These are phyloP conservation scores for Dendropsophus ebraccatus DNA, from an alignment of 2,113 vertebrate genomes.

Conservation along the genomic window DNA sequence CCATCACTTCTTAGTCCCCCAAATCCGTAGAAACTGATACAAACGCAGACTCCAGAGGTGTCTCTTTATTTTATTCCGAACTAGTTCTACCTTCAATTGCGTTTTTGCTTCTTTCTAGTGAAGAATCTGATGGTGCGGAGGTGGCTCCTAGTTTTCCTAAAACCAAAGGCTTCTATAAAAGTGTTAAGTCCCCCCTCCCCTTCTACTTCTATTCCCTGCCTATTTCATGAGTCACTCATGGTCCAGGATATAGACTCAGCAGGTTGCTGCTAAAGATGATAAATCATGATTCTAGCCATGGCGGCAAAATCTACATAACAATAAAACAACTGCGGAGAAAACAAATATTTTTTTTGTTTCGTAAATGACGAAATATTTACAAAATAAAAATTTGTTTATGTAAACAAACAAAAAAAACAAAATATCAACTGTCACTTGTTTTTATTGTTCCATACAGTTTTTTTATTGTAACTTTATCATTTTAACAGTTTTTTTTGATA, in stretches of 20 bases:
- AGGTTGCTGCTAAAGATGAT: not conserved
- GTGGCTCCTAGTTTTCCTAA: not conserved
- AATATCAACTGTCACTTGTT: no score
- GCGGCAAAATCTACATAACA: no score
- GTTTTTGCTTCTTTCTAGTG: not conserved
- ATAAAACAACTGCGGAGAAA: not conserved
- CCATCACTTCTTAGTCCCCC: conserved; percentile 64
- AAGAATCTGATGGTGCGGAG: not conserved
- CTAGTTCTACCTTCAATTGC: not conserved
- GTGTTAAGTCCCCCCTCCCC: not conserved
- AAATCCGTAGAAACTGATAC: conserved; percentile 53
- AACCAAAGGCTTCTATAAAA: not conserved
- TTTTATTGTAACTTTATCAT: no score
- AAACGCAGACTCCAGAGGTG: not conserved
- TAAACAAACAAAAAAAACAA: no score
- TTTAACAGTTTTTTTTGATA: no score
- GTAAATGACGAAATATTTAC: no score
- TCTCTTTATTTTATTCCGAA: not conserved
- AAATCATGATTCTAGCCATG: not conserved
- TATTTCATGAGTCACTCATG: conserved; percentile 13
- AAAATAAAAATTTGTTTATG: no score
- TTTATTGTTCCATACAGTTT: no score
- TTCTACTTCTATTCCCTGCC: not conserved
- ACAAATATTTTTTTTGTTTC: no score
- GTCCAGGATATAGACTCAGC: not conserved